Evolutionary conservation across 2,888 invertebrate genomes (phyloP).

Genomic region (Philopedon plagiatum): DNA sequence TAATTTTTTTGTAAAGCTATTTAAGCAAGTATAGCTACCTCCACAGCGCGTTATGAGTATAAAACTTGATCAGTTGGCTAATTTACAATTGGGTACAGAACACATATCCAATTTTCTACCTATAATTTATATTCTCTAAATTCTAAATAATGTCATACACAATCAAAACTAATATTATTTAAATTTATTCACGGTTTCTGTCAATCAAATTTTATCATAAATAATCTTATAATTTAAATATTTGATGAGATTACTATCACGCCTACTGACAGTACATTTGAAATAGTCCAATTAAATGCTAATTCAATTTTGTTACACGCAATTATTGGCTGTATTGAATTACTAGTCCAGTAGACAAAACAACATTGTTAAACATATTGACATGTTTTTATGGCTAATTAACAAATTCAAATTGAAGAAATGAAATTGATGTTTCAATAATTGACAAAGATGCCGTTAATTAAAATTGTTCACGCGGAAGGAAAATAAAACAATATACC

Average conservation of each 20-base stretch:
- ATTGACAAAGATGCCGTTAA: slow-evolving; percentile 33
- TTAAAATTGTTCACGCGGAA: slow-evolving; percentile 35
- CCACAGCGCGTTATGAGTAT: too few relatives aligned
- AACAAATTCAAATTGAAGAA: slow-evolving; percentile 8
- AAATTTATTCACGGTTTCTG: neutral
- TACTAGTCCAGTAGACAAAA: slow-evolving; percentile 12
- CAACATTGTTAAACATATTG: slow-evolving; percentile 12
- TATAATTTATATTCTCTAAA: neutral
- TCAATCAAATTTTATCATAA: slow-evolving; percentile 11
- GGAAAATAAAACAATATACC: too few relatives aligned
- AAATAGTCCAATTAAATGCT: slow-evolving; percentile 21
- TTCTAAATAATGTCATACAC: neutral
- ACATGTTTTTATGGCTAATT: neutral
- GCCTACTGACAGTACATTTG: slow-evolving; percentile 10
- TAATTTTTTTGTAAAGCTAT: too few relatives aligned
- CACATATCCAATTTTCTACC: too few relatives aligned
- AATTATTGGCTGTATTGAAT: slow-evolving; percentile 24
- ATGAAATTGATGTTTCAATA: slow-evolving; percentile 24
- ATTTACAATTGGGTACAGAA: too few relatives aligned
- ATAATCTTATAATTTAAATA: slow-evolving; percentile 23
- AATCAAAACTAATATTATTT: neutral
- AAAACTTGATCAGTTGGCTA: too few relatives aligned
- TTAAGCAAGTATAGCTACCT: too few relatives aligned
- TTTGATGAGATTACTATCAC: slow-evolving; percentile 25
- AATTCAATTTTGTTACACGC: slow-evolving; percentile 7